Evolutionary conservation across 2,113 vertebrate genomes (phyloP), one percentile per base, ranked within the genome.

Genomic region (Oncorhynchus gorbuscha): DNA sequence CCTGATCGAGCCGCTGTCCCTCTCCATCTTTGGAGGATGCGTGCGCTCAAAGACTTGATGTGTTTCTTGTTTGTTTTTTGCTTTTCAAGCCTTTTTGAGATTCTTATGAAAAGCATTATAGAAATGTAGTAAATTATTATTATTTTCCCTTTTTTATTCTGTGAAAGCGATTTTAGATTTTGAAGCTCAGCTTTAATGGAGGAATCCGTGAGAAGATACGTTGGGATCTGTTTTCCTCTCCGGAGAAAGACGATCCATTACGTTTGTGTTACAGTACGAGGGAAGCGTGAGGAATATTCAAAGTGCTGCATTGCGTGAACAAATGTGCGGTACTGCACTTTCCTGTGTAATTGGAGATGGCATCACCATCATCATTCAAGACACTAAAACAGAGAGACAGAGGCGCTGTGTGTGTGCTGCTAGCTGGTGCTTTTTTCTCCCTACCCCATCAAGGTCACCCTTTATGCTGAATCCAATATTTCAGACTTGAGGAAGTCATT

Each of bases 381-480:
- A 71, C 12, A 12, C 39, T 51, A 24, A 71, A 39, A 55, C 28
- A 45, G 39, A 45, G 39, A 39, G 78, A 62, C 30, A 13, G 45
- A 69, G 32, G 26, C 1, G 12, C 5, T 35, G 32, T 45, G 39
- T 45, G 58, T 51, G 48, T 59, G 30, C 55, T 76, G 61, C 62
- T 82, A 80, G 16, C 82, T 45, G 65, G 66, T 68, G 85, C 79
- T 84, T 88, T 84, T 85, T 84, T 91, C 84, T 86, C 82, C 78
- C 16, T 5, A 18, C 1, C 74, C 79, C 76, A 59, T 83, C 92
- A 93, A 94, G 93, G 93, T 93, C 91, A 89, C 73, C 83, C 79
- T 78, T 91, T 90, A 85, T 92, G 90, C 90, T 92, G 90, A 93
- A 92, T 90, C 83, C 89, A 89, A 87, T 76, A 76, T 91, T 87